Conservation (phyloP, 2,888 invertebrate genomes). For the Drosophila paramelanica region DNA sequence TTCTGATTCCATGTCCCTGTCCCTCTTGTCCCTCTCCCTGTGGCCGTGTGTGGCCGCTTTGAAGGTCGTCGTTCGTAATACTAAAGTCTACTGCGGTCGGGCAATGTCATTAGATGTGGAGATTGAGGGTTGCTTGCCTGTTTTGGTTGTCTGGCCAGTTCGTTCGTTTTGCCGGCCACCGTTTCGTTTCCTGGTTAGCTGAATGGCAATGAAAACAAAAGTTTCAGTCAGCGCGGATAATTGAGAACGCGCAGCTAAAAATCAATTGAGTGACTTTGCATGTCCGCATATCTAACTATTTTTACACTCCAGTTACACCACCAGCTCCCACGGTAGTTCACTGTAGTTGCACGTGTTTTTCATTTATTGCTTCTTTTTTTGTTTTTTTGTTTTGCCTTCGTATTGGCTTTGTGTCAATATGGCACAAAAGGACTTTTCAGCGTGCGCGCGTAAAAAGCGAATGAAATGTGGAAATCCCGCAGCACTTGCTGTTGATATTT, state of each 20-base stretch:
- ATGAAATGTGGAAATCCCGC: constrained; percentile 47
- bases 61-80: constrained; percentile 56
- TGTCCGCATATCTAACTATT: constrained; percentile 37
- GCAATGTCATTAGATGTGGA: constrained; percentile 66
- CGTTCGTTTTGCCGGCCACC: constrained; percentile 3
- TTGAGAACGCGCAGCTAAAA: constrained; percentile 66
- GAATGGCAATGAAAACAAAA: constrained; percentile 51
- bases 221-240: constrained; percentile 55
- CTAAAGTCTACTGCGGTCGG: constrained; percentile 25
- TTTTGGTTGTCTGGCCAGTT: constrained; percentile 19
- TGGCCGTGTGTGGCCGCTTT: constrained; percentile 32
- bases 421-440: constrained; percentile 45
- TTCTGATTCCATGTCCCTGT: constrained; percentile 44
- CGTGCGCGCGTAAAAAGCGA: constrained; percentile 38
- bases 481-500: constrained; percentile 34
- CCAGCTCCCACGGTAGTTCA: not conserved
- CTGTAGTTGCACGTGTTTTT: constrained; percentile 14
- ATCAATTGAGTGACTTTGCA: constrained; percentile 76
- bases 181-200: constrained; percentile 22
- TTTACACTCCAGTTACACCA: constrained; percentile 9
- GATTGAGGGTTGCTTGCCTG: not conserved
- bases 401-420: constrained; percentile 25
- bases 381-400: not conserved
- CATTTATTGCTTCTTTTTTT: not conserved
- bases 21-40: not conserved